phyloP scores from a whole-genome alignment of 2,113 vertebrate genomes.

The Rhadina sibilatrix region DNA sequence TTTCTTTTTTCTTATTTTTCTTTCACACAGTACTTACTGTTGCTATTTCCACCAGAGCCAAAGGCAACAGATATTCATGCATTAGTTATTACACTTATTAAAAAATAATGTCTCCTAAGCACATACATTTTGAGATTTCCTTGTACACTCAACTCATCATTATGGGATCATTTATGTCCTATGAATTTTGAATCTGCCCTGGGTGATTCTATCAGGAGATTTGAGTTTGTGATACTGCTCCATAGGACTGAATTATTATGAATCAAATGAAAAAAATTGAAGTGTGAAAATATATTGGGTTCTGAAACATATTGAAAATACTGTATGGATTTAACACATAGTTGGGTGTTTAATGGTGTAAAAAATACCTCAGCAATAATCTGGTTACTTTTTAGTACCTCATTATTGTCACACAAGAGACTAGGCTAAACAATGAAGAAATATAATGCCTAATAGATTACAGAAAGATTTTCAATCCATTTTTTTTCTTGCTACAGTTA shows the following conservation, averaged over 20 bases:
- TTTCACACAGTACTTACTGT: background rate
- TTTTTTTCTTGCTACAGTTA: background rate
- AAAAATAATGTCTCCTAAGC: background rate
- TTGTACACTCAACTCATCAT: background rate
- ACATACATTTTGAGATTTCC: background rate
- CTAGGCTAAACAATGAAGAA: background rate
- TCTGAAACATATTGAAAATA: background rate
- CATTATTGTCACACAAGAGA: background rate
- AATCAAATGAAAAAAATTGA: background rate
- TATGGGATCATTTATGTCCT: background rate
- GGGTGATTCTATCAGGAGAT: background rate
- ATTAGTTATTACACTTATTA: background rate
- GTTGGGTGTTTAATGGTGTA: background rate
- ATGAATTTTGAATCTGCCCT: background rate
- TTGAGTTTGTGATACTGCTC: background rate
- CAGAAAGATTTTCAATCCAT: background rate
- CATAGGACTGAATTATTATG: background rate
- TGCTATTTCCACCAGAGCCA: background rate
- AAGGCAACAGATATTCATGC: background rate
- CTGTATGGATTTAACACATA: background rate
- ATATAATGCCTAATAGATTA: background rate
- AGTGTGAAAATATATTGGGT: background rate
- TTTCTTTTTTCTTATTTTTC: background rate
- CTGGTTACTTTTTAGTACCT: constrained; percentile 25
- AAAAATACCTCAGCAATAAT: background rate